A percentile compares a stretch with the other conserved stretches of the same genome.
phyloP scores from a whole-genome alignment of 2,797 vertebrate species.

The Neopelma chrysocephalum region DNA sequence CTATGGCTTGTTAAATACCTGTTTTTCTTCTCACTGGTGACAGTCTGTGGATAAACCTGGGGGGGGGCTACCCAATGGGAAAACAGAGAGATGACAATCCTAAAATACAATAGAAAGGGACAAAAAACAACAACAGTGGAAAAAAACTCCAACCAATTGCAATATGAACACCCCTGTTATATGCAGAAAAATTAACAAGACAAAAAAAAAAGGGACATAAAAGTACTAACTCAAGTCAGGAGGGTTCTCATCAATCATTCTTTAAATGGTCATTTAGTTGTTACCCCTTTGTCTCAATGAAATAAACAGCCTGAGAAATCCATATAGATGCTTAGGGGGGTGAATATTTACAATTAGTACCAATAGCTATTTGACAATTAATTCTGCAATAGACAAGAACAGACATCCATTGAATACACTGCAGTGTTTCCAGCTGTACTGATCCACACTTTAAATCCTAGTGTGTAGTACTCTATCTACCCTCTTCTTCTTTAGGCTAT shows the following conservation, averaged over 20 bases:
- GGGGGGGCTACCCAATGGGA: neutral
- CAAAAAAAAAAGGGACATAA: neutral
- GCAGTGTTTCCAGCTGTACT: neutral
- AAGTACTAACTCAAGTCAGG: neutral
- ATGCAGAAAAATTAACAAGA: neutral
- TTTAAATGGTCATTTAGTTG: neutral
- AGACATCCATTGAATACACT: neutral
- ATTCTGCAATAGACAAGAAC: neutral
- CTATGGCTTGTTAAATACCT: neutral
- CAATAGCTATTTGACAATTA: neutral
- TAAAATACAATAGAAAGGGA: neutral
- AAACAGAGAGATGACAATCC: neutral
- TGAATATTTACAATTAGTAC: neutral
- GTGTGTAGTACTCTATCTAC: neutral
- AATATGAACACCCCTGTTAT: neutral
- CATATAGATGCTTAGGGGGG: neutral
- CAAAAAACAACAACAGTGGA: rapidly evolving
- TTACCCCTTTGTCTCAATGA: neutral
- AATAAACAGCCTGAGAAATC: neutral
- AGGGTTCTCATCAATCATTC: neutral
- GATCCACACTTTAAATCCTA: neutral
- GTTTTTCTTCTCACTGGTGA: neutral
- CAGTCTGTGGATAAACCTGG: neutral
- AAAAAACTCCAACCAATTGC: neutral
- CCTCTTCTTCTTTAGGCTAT: neutral